Conservation (phyloP, 2,888 invertebrate species). For the Epinotia ramella region DNA sequence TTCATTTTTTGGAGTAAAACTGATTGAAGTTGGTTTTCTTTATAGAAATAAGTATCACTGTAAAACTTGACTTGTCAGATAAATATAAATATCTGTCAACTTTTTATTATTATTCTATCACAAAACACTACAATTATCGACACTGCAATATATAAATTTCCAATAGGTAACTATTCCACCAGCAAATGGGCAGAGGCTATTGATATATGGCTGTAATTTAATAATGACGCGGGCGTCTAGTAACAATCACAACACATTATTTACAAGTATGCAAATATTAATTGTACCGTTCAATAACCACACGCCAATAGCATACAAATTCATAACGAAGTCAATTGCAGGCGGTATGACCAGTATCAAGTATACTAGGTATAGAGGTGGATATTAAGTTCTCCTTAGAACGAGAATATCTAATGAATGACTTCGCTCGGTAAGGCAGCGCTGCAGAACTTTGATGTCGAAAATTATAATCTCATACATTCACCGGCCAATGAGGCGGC, state of each 20-base stretch:
- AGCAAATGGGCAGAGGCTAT: not conserved
- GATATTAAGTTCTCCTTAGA: slow-evolving; percentile 32
- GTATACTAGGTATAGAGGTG: slow-evolving; percentile 2
- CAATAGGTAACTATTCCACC: not conserved
- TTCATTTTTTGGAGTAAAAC: not conserved
- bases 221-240: not conserved
- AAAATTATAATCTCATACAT: slow-evolving; percentile 23
- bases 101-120: not conserved
- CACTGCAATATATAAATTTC: not conserved
- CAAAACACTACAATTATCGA: not conserved
- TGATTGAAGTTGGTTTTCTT: not conserved
- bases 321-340: slow-evolving; percentile 18
- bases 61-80: not conserved
- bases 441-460: slow-evolving; percentile 24
- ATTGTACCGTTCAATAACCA: not conserved
- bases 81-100: too few species aligned
- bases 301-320: not conserved
- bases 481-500: slow-evolving; percentile 9
- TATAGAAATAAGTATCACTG: not conserved
- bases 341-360: slow-evolving; percentile 7
- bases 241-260: slow-evolving; percentile 5
- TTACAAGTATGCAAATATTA: slow-evolving; percentile 19
- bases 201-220: not conserved
- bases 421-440: slow-evolving; percentile 21
- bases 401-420: slow-evolving; percentile 39